Evolutionary conservation across 1,140 invertebrate species (phyloP).

Genomic region (Drosophila pachea): DNA sequence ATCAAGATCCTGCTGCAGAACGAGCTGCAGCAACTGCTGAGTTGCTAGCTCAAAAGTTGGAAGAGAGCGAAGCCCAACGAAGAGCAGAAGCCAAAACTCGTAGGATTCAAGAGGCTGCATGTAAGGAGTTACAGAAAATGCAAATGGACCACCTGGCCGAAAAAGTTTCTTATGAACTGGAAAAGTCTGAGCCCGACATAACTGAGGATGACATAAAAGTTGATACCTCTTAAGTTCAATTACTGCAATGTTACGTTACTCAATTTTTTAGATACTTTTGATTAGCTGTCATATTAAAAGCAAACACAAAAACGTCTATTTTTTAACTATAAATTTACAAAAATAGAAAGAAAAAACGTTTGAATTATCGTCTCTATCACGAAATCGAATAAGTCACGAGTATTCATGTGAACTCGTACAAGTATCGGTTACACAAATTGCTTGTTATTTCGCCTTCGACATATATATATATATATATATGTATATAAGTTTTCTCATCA

Average conservation of each 20-base stretch:
- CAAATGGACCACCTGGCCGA: slow-evolving; percentile 47
- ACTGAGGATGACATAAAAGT: slow-evolving; percentile 47
- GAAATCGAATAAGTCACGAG: slow-evolving; percentile 15
- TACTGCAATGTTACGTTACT: background rate
- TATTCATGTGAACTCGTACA: slow-evolving; percentile 5
- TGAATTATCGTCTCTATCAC: background rate
- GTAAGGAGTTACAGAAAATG: slow-evolving; percentile 61
- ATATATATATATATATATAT: slow-evolving; percentile 42
- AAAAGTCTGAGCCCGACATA: slow-evolving; percentile 31
- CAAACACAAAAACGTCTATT: no score
- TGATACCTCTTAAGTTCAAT: slow-evolving; percentile 34
- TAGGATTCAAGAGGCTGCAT: slow-evolving; percentile 65
- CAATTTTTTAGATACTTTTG: background rate
- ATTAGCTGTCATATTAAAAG: no score
- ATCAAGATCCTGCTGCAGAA: slow-evolving; percentile 60
- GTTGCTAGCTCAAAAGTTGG: slow-evolving; percentile 57
- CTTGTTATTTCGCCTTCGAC: slow-evolving; percentile 28
- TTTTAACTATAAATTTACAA: background rate
- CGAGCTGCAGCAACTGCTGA: slow-evolving; percentile 63
- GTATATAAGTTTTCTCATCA: slow-evolving; percentile 38
- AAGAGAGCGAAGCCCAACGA: slow-evolving; percentile 62
- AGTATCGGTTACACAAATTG: slow-evolving; percentile 20
- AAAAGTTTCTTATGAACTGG: slow-evolving; percentile 45
- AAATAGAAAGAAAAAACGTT: background rate
- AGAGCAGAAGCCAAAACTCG: slow-evolving; percentile 55